These are phyloP conservation scores for Lepetodrilus schrolli DNA, from an alignment of 2,888 invertebrate genomes.

Conservation along the genomic window DNA sequence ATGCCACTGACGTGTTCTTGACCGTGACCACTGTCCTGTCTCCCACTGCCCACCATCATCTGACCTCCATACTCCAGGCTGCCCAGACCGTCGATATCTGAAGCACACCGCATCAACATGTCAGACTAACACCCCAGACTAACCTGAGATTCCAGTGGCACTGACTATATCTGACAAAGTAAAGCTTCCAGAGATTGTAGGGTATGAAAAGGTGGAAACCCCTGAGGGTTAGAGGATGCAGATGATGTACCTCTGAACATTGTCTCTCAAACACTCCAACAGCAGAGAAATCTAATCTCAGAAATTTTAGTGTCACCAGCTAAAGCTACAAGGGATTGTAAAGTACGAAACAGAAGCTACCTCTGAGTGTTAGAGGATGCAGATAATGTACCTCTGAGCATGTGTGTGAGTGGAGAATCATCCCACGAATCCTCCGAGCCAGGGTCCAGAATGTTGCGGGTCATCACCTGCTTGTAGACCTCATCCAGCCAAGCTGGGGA, in stretches of 20 bases:
- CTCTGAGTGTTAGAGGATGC: too few species aligned
- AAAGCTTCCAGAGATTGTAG: too few species aligned
- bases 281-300: too few species aligned
- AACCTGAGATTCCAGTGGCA: background rate
- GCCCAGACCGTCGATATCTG: conserved; percentile 80
- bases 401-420: conserved; percentile 82
- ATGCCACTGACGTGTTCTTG: background rate
- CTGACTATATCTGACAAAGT: too few species aligned
- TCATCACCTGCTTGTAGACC: conserved; percentile 89
- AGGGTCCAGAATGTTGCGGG: conserved; percentile 83
- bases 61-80: conserved; percentile 82
- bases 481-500: conserved; percentile 95
- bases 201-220: too few species aligned
- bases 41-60: conserved; percentile 80
- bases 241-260: too few species aligned
- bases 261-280: too few species aligned
- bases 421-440: conserved; percentile 77
- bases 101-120: conserved; percentile 23
- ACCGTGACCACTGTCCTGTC: background rate
- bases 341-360: too few species aligned
- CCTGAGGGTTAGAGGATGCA: too few species aligned
- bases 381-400: conserved; percentile 85
- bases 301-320: too few species aligned
- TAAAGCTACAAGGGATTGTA: too few species aligned
- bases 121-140: too few species aligned